Base-by-base conservation (phyloP, 2,888 invertebrate genomes). In the Heliconius ismenius region DNA sequence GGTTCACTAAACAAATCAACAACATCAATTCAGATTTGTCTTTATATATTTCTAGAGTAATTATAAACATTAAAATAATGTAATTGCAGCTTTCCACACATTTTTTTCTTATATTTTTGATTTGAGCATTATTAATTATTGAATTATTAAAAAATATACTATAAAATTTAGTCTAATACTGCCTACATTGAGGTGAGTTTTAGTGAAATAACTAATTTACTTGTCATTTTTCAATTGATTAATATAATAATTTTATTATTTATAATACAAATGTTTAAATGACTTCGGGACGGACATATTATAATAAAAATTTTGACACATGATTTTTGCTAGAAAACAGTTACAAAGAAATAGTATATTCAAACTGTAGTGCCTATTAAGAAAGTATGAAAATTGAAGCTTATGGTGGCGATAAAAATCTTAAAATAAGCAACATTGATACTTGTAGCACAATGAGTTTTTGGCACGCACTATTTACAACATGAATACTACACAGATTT, bases 241-340 rank as follows among this genome's bases (percentile, higher is more conserved):
- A 72, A 64, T 74, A 76, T 83, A 86, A 32, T 39, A 39, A 86
- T 82, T 84, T 85, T 86, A 85, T 88, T 86, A 89, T 84, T 85
- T 86, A 85, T 88, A 87, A 88, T 87, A 90, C 73, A 80, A 87
- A 86, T 84, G 86, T 87, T 89, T 90, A 93, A 92, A 92, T 92
- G 93, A 93, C 92, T 84, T 92, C 87, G 91, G 93, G 93, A 93
- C 93, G 93, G 93, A 93, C 76, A 92, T 90, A 91, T 92, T 92
- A 89, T 86, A 87, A 88, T 89, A 86, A 86, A 87, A 88, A 76
- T 76, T 76, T 77, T 69, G 63, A 65, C 73, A 75, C 21, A 60
- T 74, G 13, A 65, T 67, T 43, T 67, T 24, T n/a, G 24, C 67
- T 67, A 67, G 39, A 67, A 24, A 39, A 39, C 15, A 62, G 62